A percentile compares a stretch with the other conserved stretches of the same genome.
Evolutionary conservation across 1,140 invertebrate species (phyloP).

Genomic region (Calephelis virginiensis): DNA sequence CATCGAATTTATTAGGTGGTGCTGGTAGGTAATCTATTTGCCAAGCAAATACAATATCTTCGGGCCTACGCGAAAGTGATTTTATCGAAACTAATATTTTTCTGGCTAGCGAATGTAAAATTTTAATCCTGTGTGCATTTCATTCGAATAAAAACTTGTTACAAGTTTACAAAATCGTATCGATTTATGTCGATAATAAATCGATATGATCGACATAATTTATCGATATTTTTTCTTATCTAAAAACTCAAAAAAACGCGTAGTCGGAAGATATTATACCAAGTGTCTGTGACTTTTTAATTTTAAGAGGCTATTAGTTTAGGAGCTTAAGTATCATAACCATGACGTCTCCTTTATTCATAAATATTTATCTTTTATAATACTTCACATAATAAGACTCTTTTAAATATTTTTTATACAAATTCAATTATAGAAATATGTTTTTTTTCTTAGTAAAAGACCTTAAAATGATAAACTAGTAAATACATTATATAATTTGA

Average conservation of each 20-base stretch:
- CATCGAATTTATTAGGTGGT: constrained; percentile 25
- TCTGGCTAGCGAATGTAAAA: constrained; percentile 21
- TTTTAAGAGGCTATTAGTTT: constrained; percentile 22
- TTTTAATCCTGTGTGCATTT: constrained; percentile 11
- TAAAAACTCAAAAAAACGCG: constrained; percentile 13
- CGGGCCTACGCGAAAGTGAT: constrained; percentile 21
- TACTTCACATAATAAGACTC: background rate
- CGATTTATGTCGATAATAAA: background rate
- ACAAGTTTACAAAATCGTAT: background rate
- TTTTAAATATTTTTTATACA: background rate
- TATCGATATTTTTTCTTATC: background rate
- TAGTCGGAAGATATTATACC: constrained; percentile 14
- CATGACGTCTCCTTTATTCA: background rate
- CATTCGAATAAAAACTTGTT: background rate
- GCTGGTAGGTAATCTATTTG: constrained; percentile 40
- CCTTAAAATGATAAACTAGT: no score
- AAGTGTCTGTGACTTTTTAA: constrained; percentile 14
- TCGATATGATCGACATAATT: background rate
- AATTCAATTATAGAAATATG: no score
- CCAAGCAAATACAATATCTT: constrained; percentile 21
- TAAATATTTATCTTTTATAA: constrained; percentile 1
- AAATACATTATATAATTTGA: no score
- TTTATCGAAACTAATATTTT: constrained; percentile 8
- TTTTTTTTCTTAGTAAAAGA: no score
- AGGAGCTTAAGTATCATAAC: background rate